phyloP scores from a whole-genome alignment of 2,888 invertebrate genomes.

The Lycocerus yunnanus region DNA sequence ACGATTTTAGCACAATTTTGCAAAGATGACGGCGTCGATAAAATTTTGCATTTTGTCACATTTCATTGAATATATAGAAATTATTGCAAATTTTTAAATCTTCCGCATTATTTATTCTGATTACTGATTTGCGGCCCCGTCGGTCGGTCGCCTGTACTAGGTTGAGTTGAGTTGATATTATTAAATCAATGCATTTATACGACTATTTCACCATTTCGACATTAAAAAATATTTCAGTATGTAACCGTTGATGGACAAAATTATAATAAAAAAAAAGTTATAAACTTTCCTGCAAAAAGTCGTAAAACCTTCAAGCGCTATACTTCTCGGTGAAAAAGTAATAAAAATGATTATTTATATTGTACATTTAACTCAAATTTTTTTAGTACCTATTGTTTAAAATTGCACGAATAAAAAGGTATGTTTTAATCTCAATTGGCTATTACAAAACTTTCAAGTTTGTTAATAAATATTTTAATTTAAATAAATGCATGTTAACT shows the following conservation, averaged over 20 bases:
- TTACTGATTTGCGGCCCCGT: too few species aligned
- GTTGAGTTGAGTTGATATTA: too few species aligned
- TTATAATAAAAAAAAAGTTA: neutral
- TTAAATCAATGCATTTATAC: neutral
- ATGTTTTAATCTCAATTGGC: neutral
- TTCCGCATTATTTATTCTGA: too few species aligned
- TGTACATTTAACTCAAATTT: neutral
- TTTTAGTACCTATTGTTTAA: neutral
- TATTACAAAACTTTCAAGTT: neutral
- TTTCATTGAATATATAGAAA: too few species aligned
- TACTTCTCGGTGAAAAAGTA: neutral
- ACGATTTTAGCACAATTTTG: too few species aligned
- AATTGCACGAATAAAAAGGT: neutral
- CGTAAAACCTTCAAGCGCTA: neutral
- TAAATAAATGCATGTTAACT: slow-evolving; percentile 48
- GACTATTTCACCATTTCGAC: neutral
- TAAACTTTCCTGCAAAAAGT: neutral
- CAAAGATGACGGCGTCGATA: too few species aligned
- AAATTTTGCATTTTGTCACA: too few species aligned
- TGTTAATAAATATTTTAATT: neutral
- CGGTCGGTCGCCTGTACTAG: too few species aligned
- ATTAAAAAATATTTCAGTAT: neutral
- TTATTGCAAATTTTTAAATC: too few species aligned
- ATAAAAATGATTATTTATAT: neutral
- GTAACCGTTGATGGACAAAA: neutral